Conservation (phyloP, 1,140 invertebrate genomes). For the Sinella curviseta region DNA sequence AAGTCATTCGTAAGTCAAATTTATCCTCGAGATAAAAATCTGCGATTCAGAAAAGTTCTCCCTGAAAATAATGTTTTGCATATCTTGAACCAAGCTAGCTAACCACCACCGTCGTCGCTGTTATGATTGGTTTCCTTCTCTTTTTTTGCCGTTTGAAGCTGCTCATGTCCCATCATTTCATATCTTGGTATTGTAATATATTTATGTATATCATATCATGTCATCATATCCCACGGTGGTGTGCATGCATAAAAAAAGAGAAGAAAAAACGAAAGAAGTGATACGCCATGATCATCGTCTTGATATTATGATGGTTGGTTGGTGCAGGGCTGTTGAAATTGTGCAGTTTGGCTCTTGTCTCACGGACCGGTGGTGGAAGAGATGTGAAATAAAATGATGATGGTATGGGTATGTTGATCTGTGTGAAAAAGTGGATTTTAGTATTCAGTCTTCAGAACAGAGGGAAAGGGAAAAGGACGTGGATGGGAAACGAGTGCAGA, state of each 20-base stretch:
- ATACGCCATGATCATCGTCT: neutral
- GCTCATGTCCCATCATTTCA: neutral
- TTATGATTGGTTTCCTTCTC: neutral
- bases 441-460: conserved; percentile 2
- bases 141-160: neutral
- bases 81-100: no score
- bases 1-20: conserved; percentile 1
- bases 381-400: neutral
- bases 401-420: neutral
- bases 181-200: neutral
- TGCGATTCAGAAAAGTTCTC: neutral
- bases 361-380: conserved; percentile 14
- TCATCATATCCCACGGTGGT: neutral
- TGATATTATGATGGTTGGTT: neutral
- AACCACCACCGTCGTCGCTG: no score
- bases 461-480: neutral
- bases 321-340: neutral
- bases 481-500: neutral
- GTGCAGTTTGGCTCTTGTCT: conserved; percentile 20
- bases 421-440: conserved; percentile 9
- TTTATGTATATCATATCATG: neutral
- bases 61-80: neutral
- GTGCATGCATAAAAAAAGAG: neutral
- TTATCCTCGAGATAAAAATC: neutral
- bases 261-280: conserved; percentile 2